Percentiles rank a stretch among this genome's conserved stretches.
These are phyloP conservation scores for pig (Sus scrofa) DNA, from an alignment of 2,113 vertebrate species.

Conservation along the genomic window T2T-Sscrofa CM000825.6:81930501-81931000, in stretches of 20 bases:
- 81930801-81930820: background rate
- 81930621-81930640: too few relatives aligned
- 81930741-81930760: too few relatives aligned
- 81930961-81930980: too few relatives aligned
- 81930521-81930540: conserved; percentile 97
- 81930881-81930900: background rate
- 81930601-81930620: too few relatives aligned
- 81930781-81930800: background rate
- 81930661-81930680: too few relatives aligned
- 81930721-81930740: too few relatives aligned
- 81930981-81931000: too few relatives aligned
- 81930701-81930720: too few relatives aligned
- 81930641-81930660: too few relatives aligned
- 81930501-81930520: conserved; percentile 96
- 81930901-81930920: background rate
- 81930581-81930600: background rate
- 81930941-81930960: accelerated
- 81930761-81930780: too few relatives aligned
- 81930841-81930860: background rate
- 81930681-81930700: too few relatives aligned
- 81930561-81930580: accelerated
- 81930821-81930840: background rate
- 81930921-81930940: too few relatives aligned
- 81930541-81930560: accelerated
- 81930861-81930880: accelerated